These are phyloP conservation scores for Acridotheres tristis DNA, from an alignment of 2,797 vertebrate species.

Conservation along the genomic window DNA sequence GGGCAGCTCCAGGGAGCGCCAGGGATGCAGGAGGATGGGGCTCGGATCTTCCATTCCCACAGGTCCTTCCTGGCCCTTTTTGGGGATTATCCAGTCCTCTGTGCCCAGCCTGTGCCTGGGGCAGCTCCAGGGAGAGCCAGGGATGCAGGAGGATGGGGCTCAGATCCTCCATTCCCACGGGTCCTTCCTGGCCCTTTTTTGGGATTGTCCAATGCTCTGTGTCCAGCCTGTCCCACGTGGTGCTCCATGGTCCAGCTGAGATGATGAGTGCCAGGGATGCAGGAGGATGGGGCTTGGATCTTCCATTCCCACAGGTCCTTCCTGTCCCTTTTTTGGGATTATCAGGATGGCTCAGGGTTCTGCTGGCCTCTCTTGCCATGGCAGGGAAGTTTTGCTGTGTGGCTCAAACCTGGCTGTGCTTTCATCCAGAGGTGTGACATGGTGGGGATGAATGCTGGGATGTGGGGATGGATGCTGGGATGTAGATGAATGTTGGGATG, in stretches of 20 bases:
- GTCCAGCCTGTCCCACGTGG: no score
- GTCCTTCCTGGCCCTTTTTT: background rate
- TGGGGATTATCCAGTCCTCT: rapidly evolving
- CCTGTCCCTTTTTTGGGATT: rapidly evolving
- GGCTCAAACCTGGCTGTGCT: background rate
- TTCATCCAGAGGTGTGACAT: background rate
- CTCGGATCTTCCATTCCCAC: rapidly evolving
- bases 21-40: background rate
- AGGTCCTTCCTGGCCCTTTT: background rate
- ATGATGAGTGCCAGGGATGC: background rate
- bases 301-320: background rate
- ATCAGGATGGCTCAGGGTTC: background rate
- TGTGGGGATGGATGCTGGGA: no score
- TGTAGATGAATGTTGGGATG: background rate
- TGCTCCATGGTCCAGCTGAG: no score
- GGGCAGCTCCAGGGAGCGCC: rapidly evolving
- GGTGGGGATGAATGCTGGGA: background rate
- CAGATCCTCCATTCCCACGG: rapidly evolving
- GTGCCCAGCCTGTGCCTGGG: no score
- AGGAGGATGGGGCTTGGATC: background rate
- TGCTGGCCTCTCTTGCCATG: background rate
- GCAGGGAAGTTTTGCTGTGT: rapidly evolving
- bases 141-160: background rate
- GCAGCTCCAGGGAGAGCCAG: background rate
- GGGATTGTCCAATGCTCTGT: rapidly evolving